Evolutionary conservation across 1,140 invertebrate species (phyloP).

Genomic region (Apis cerana): DNA sequence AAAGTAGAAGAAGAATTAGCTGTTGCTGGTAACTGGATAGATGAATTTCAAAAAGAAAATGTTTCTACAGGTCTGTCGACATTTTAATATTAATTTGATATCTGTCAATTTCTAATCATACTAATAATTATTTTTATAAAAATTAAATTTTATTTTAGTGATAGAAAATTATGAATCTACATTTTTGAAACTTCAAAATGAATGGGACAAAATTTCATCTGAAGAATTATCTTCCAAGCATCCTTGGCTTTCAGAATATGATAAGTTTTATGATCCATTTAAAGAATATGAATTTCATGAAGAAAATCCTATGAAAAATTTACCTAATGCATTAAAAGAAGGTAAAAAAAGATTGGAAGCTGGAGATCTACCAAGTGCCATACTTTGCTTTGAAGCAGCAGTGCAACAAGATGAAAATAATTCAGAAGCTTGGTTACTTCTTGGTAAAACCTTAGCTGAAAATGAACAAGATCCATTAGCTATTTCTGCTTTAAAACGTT

Average conservation of each 20-base stretch:
- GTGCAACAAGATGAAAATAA: slow-evolving; percentile 92
- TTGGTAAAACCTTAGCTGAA: slow-evolving; percentile 96
- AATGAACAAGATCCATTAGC: slow-evolving; percentile 93
- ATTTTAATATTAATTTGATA: background rate
- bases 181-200: slow-evolving; percentile 88
- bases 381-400: slow-evolving; percentile 98
- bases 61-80: slow-evolving; percentile 46
- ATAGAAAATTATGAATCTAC: slow-evolving; percentile 82
- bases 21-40: slow-evolving; percentile 71
- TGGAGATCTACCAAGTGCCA: slow-evolving; percentile 97
- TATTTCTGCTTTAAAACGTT: slow-evolving; percentile 93
- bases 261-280: slow-evolving; percentile 84
- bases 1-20: slow-evolving; percentile 70
- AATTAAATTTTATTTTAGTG: slow-evolving; percentile 52
- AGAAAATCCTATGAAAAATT: slow-evolving; percentile 92
- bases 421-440: slow-evolving; percentile 90
- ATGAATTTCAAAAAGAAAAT: slow-evolving; percentile 74
- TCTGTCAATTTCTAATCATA: background rate
- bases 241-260: slow-evolving; percentile 87
- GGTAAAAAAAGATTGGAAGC: slow-evolving; percentile 90
- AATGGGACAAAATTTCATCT: slow-evolving; percentile 87
- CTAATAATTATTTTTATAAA: background rate
- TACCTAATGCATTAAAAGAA: slow-evolving; percentile 91
- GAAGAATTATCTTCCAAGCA: slow-evolving; percentile 80
- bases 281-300: slow-evolving; percentile 92